These are phyloP conservation scores for Anodontia alba DNA, from an alignment of 2,888 invertebrate genomes.

Conservation along the genomic window DNA sequence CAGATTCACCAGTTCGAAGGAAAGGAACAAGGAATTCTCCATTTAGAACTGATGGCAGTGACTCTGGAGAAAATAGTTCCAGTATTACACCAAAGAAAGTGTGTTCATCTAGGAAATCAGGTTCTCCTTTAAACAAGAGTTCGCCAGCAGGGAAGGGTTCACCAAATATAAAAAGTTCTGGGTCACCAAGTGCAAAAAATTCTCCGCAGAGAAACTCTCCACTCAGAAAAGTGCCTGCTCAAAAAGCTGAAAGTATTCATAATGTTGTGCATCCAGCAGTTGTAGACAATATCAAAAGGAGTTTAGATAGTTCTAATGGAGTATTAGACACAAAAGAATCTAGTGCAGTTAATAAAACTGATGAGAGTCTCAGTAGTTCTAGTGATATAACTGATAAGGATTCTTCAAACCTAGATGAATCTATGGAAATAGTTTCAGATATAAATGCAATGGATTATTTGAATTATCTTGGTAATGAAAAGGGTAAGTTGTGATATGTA, in stretches of 20 bases:
- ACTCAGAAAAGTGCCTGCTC: background rate
- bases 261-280: constrained; percentile 59
- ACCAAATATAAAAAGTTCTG: constrained; percentile 12
- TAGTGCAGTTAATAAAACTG: background rate
- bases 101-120: constrained; percentile 33
- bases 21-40: constrained; percentile 13
- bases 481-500: constrained; percentile 66
- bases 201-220: constrained; percentile 23
- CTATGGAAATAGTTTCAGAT: constrained; percentile 29
- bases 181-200: constrained; percentile 25
- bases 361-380: constrained; percentile 20
- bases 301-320: constrained; percentile 1
- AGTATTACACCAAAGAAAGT: constrained; percentile 12
- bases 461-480: constrained; percentile 69
- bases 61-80: constrained; percentile 1
- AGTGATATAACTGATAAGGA: constrained; percentile 36
- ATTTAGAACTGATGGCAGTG: constrained; percentile 13
- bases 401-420: constrained; percentile 22
- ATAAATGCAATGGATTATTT: constrained; percentile 65
- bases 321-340: background rate
- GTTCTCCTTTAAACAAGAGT: background rate
- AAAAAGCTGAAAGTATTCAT: constrained; percentile 53
- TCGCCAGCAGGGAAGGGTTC: constrained; percentile 22
- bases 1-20: constrained; percentile 2
- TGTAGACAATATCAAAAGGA: constrained; percentile 46